A percentile compares a stretch with the other conserved stretches of the same genome.
Conservation (phyloP, 2,888 invertebrate genomes). For the Plagodis dolabraria region DNA sequence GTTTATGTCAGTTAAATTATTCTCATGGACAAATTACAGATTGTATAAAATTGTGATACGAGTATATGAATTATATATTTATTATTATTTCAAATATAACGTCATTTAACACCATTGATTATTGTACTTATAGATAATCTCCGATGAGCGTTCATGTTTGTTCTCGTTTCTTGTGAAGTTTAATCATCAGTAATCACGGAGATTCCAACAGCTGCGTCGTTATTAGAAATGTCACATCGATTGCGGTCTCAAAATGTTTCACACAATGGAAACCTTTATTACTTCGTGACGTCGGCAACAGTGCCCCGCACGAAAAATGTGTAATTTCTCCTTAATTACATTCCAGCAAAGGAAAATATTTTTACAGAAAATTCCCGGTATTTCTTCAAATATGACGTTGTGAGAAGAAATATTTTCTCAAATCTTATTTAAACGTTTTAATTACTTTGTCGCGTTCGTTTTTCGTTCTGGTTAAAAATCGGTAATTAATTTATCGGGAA, state of each 20-base stretch:
- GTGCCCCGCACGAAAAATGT: constrained; percentile 14
- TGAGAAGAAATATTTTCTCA: no score
- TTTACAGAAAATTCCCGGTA: background rate
- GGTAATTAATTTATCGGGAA: no score
- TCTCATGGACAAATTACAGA: no score
- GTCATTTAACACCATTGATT: no score
- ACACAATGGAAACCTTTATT: constrained; percentile 23
- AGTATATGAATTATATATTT: no score
- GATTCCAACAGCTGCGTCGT: constrained; percentile 40
- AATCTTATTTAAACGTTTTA: no score
- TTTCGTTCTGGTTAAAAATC: no score
- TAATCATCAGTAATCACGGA: constrained; percentile 38
- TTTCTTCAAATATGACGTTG: no score
- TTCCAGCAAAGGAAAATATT: constrained; percentile 9
- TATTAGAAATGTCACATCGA: constrained; percentile 40
- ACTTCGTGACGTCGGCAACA: constrained; percentile 16
- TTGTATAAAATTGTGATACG: no score
- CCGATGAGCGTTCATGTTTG: background rate
- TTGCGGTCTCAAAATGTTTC: constrained; percentile 26
- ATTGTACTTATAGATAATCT: background rate
- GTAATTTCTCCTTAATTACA: constrained; percentile 18
- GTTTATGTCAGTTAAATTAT: no score
- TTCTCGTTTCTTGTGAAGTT: constrained; percentile 23
- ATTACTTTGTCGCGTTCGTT: no score
- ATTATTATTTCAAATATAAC: no score